phyloP scores from a whole-genome alignment of 30 jellyfish, hydroid and myxozoan species.

The Hydractinia symbiolongicarpus region DNA sequence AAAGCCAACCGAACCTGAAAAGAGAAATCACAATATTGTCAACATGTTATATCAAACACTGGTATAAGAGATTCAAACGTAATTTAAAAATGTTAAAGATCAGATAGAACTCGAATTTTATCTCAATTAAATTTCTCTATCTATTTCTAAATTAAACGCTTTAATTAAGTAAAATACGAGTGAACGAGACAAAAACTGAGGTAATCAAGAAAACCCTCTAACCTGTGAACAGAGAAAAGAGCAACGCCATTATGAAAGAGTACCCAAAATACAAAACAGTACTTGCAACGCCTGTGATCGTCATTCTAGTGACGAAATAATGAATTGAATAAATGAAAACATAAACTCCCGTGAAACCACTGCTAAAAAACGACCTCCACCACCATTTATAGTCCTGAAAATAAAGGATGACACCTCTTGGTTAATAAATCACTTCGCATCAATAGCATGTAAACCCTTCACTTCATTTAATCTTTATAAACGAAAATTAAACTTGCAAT shows the following conservation, averaged over 20 bases:
- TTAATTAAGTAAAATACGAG: neutral
- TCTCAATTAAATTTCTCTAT: no score
- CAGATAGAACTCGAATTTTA: no score
- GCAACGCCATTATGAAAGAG: slow-evolving; percentile 80
- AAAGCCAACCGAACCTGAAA: slow-evolving; percentile 88
- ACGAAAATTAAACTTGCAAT: no score
- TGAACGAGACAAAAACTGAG: neutral
- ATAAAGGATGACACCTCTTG: neutral
- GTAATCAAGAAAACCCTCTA: slow-evolving; percentile 3
- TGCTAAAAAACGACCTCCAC: slow-evolving; percentile 92
- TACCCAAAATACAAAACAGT: slow-evolving; percentile 84
- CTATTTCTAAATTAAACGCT: neutral
- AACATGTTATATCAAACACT: neutral
- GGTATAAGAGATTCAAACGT: neutral
- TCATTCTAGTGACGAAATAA: slow-evolving; percentile 69
- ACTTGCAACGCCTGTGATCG: slow-evolving; percentile 79
- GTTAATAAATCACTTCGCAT: no score
- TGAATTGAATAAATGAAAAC: slow-evolving; percentile 72
- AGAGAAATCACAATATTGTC: neutral
- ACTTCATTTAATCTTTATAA: no score
- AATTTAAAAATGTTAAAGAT: neutral
- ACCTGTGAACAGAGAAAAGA: slow-evolving; percentile 82
- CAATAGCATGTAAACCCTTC: no score
- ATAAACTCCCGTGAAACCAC: slow-evolving; percentile 93
- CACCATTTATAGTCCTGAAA: slow-evolving; percentile 94